These are phyloP conservation scores for Lucilia sericata DNA, from an alignment of 1,140 invertebrate genomes.

Conservation along the genomic window DNA sequence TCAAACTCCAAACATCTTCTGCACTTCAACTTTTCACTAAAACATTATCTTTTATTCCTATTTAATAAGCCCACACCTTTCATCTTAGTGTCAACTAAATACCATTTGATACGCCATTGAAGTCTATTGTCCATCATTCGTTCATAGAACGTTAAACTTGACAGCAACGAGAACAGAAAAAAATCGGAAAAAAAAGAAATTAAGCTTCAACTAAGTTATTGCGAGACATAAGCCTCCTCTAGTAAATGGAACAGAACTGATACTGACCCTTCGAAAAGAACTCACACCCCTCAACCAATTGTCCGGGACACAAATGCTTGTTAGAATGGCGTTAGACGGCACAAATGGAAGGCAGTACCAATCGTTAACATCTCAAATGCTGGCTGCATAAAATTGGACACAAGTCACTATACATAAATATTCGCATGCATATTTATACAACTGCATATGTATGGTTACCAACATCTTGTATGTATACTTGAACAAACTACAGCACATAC, in stretches of 20 bases:
- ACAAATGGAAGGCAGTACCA: not conserved
- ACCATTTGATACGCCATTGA: not conserved
- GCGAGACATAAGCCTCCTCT: conserved; percentile 30
- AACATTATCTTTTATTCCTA: no score
- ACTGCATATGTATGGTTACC: no score
- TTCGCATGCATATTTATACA: no score
- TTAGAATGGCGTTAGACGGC: not conserved
- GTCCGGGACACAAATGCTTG: not conserved
- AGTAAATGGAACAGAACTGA: not conserved
- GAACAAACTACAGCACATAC: no score
- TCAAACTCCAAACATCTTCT: no score
- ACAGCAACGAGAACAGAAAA: not conserved
- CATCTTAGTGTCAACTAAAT: not conserved
- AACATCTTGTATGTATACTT: no score
- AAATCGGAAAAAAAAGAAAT: not conserved
- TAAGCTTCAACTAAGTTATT: conserved; percentile 35
- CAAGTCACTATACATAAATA: not conserved
- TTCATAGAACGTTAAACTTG: conserved; percentile 34
- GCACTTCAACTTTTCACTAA: no score
- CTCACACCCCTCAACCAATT: not conserved
- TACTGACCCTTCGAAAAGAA: not conserved
- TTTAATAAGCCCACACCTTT: not conserved
- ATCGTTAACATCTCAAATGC: conserved; percentile 34
- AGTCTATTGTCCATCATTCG: conserved; percentile 30
- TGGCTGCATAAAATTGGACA: conserved; percentile 32